Evolutionary conservation across 1,140 invertebrate species (phyloP), one percentile per base, ranked within the genome.

Genomic region (Drosophila mayri): DNA sequence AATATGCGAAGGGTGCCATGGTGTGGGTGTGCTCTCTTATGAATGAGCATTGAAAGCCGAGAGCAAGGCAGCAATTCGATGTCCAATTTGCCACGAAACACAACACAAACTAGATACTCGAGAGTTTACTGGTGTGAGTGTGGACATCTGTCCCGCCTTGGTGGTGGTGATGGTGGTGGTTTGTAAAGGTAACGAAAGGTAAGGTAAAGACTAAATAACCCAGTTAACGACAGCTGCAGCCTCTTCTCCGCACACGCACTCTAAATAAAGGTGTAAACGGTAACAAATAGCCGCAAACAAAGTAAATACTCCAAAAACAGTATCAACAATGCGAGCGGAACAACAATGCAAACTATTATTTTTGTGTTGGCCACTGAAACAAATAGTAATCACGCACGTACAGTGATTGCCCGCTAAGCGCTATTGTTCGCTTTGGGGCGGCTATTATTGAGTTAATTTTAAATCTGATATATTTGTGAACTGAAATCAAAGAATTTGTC

Each of bases 21-120:
- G 63, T 30, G 44, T 65, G 49, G 28, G 49, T 44, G 25, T 25
- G 64, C 43, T 66, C 47, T 78, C 37, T 50, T 43, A 63, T 78
- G 59, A 78, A 78, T 60, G 75, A 66, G 73, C 61, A 76, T 66
- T 76, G 68, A 73, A 72, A 71, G 67, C 40, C 38, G 73, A 76
- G 73, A 67, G 66, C 25, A 4, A 30, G 28, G 25, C 25, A 30
- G 28, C 22, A 28, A 41, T 65, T 76, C 50, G 70, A 72, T 73
- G 70, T 73, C 70, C 70, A 72, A 72, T 73, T 73, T 76, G 73
- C 71, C 71, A 74, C 71, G 71, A 74, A 74, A 74, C 71, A 76
- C 68, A 74, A 74, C 71, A 76, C 68, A 43, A 76, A 65, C 47
- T 63, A 65, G 46, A 64, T 37, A 75, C 50, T 32, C 28, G 20